Evolutionary conservation across 2,113 vertebrate species (phyloP).

Genomic region (Neolamprologus ventralis): DNA sequence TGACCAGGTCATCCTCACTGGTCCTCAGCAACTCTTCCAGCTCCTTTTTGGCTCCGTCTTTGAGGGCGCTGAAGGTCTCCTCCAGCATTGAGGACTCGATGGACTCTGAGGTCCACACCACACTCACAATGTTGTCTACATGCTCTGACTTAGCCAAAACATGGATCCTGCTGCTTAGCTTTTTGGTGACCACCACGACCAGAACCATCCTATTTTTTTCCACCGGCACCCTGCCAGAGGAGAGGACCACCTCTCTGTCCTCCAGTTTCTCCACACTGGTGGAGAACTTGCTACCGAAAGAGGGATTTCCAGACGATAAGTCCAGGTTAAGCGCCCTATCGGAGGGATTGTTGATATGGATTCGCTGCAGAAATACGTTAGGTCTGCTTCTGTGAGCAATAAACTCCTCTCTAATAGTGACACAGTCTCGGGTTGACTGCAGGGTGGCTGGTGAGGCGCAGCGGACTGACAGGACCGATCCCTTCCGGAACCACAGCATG

Average conservation of each 20-base stretch:
- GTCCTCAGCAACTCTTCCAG: constrained; percentile 81
- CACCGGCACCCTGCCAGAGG: constrained; percentile 75
- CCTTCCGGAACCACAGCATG: constrained; percentile 78
- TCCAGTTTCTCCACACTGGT: constrained; percentile 78
- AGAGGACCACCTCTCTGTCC: constrained; percentile 82
- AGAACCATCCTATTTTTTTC: constrained; percentile 73
- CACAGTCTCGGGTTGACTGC: constrained; percentile 73
- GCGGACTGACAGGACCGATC: constrained; percentile 76
- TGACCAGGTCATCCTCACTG: constrained; percentile 74
- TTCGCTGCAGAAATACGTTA: constrained; percentile 83
- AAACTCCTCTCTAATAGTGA: constrained; percentile 85
- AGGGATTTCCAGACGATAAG: constrained; percentile 25
- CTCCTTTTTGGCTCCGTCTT: constrained; percentile 81
- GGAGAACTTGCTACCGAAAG: constrained; percentile 69
- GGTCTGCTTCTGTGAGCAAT: constrained; percentile 85
- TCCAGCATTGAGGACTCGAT: constrained; percentile 74
- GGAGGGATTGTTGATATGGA: constrained; percentile 84
- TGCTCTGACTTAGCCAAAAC: constrained; percentile 80
- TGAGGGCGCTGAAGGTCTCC: constrained; percentile 75
- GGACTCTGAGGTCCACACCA: constrained; percentile 79
- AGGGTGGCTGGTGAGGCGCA: constrained; percentile 64
- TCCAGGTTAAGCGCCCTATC: constrained; percentile 75
- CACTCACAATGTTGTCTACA: constrained; percentile 80
- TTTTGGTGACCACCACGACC: constrained; percentile 83
- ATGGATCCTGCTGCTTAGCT: constrained; percentile 75